Evolutionary conservation across 2,888 invertebrate genomes (phyloP).

Genomic region (Scaptomyza flava): DNA sequence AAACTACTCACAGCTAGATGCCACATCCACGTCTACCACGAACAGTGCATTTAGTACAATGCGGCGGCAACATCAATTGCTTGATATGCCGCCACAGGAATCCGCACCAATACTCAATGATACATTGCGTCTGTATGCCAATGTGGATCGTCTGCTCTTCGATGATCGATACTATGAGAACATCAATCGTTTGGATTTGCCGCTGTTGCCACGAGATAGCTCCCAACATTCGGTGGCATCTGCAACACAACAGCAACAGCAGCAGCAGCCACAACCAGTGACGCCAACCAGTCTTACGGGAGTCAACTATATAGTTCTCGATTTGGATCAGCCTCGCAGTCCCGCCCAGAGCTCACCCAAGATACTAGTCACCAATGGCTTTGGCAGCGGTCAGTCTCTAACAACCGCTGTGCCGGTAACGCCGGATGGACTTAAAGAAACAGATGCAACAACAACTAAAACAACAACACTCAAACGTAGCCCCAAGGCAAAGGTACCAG

Average conservation of each 20-base stretch:
- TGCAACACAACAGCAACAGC: conserved; percentile 21
- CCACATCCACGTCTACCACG: conserved; percentile 27
- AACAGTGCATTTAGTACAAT: conserved; percentile 52
- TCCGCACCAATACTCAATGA: conserved; percentile 79
- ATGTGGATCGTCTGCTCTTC: conserved; percentile 67
- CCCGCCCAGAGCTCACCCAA: conserved; percentile 68
- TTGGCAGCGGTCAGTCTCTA: conserved; percentile 65
- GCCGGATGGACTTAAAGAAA: conserved; percentile 7
- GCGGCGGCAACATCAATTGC: conserved; percentile 20
- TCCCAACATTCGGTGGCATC: conserved; percentile 53
- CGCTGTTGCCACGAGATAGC: conserved; percentile 60
- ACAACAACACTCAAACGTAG: conserved; percentile 18
- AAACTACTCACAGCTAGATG: conserved; percentile 20
- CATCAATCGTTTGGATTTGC: conserved; percentile 75
- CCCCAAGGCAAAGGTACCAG: neutral
- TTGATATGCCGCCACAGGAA: conserved; percentile 83
- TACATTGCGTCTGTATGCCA: conserved; percentile 77
- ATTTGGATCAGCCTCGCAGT: conserved; percentile 82
- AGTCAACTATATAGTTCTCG: conserved; percentile 84
- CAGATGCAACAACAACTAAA: conserved; percentile 13
- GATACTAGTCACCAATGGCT: conserved; percentile 30
- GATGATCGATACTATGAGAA: conserved; percentile 82
- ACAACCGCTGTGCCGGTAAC: conserved; percentile 19
- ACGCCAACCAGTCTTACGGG: conserved; percentile 68
- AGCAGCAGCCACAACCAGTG: conserved; percentile 41